Percentiles rank a stretch among this genome's conserved stretches.
Conservation (phyloP, 2,888 invertebrate species). For the Platycnemis pennipes region DNA sequence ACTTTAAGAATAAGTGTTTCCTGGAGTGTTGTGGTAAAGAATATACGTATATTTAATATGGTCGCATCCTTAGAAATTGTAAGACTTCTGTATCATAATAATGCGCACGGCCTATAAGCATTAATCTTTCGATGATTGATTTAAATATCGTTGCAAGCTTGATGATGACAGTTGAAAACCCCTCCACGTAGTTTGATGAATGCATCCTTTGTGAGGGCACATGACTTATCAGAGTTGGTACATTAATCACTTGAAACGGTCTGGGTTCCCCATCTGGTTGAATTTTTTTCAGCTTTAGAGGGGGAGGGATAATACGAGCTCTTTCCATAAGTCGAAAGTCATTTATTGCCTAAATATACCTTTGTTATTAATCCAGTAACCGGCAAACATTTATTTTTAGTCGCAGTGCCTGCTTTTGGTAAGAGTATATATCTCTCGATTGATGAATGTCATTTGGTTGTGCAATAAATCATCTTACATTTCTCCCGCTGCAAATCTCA, state of each 20-base stretch:
- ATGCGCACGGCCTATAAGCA: background rate
- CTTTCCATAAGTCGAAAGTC: background rate
- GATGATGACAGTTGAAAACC: slow-evolving; percentile 1
- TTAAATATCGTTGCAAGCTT: background rate
- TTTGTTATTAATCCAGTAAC: background rate
- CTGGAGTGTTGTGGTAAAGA: background rate
- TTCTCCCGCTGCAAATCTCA: background rate
- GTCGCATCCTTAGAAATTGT: too few relatives aligned
- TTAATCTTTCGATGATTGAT: background rate
- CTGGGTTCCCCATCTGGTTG: background rate
- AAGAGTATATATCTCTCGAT: background rate
- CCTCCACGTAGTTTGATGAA: background rate
- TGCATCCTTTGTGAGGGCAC: background rate
- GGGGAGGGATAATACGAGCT: background rate
- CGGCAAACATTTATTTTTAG: background rate
- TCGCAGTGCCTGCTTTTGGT: background rate
- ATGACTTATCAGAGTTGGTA: background rate
- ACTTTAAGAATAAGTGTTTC: too few relatives aligned
- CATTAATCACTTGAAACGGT: background rate
- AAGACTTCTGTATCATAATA: too few relatives aligned
- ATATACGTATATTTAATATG: background rate
- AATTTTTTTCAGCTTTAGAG: background rate
- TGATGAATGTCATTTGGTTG: background rate
- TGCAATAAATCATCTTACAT: background rate
- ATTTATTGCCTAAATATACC: background rate